Percentiles rank a stretch among this genome's conserved stretches.
phyloP scores from a whole-genome alignment of 1,140 invertebrate genomes.

The Polypedilum vanderplanki region DNA sequence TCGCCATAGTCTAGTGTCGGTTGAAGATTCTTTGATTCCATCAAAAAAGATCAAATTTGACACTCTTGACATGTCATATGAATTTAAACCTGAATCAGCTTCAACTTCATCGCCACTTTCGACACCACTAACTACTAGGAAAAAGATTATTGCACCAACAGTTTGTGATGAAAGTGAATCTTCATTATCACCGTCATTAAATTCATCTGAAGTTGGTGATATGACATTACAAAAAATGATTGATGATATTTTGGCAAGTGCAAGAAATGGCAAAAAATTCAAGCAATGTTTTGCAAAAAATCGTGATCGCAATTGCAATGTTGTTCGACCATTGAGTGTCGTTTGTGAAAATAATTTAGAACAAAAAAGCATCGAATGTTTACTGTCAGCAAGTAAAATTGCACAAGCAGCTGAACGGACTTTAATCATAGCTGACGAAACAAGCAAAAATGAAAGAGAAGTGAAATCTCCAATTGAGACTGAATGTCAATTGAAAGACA shows the following conservation, averaged over 20 bases:
- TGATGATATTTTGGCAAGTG: constrained; percentile 5
- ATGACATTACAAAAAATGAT: neutral
- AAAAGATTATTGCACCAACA: neutral
- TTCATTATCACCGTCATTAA: neutral
- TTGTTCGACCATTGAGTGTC: neutral
- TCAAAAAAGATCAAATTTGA: neutral
- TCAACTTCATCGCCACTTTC: constrained; percentile 18
- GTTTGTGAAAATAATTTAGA: constrained; percentile 5
- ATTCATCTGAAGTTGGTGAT: constrained; percentile 8
- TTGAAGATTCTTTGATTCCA: neutral
- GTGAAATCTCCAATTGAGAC: constrained; percentile 38
- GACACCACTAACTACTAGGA: neutral
- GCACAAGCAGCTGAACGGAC: constrained; percentile 8
- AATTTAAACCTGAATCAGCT: neutral
- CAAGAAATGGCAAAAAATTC: neutral
- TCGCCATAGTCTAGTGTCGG: neutral
- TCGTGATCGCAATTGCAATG: neutral
- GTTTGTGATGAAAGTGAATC: neutral
- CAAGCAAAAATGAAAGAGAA: constrained; percentile 42
- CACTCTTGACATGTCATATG: neutral
- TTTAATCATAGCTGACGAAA: constrained; percentile 32
- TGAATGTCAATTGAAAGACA: constrained; percentile 39
- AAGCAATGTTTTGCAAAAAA: constrained; percentile 17
- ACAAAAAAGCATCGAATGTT: neutral
- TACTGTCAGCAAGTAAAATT: neutral